Base-by-base conservation (phyloP, 2,888 invertebrate species). In the Caenorhabditis sp. region DNA sequence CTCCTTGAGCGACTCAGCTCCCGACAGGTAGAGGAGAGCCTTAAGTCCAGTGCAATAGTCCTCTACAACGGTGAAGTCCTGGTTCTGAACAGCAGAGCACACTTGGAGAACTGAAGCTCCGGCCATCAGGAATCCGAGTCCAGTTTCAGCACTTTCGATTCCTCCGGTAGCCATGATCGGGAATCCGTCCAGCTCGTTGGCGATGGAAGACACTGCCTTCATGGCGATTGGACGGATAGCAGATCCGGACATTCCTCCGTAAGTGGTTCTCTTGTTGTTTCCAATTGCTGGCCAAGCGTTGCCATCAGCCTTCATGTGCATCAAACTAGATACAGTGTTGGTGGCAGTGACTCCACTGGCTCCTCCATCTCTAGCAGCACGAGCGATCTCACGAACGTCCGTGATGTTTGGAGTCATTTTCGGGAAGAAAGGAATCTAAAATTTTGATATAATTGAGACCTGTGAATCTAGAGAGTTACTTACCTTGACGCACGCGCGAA, bases 341-440 rank as follows among this genome's bases (percentile, higher is more conserved):
- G 98, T 98, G 0, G 98, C 97, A 0, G 98, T 96, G 0, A 98
- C 98, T 0, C 98, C 98, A 93, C 95, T 95, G 0, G 98, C 98
- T 2, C 95, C 95, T 73, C 97, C 97, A 35, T 95, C 89, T 24
- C 86, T 84, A 22, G 98, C 98, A 3, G 98, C 98, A 89, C 92
- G 93, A 0, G 98, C 98, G 86, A 99, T 96, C 47, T 94, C 94
- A 0, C 96, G 95, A 68, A 99, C 96, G 86, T 97, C 96, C 0
- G 98, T 98, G 31, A 98, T 97, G 92, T 99, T 99, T 0, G 98
- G 98, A 0, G 99, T 99, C 76, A 99, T 93, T 93, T 99, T 99
- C 16, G 98, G 95, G 93, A 99, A 99, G 94, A 99, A 96, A 2
- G 99, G 98, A 85, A 99, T 96, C 92, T 95, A 95, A 10, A 97